Evolutionary conservation across 2,888 invertebrate genomes (phyloP), one percentile per base, ranked within the genome.

Genomic region (Plebejus argus): DNA sequence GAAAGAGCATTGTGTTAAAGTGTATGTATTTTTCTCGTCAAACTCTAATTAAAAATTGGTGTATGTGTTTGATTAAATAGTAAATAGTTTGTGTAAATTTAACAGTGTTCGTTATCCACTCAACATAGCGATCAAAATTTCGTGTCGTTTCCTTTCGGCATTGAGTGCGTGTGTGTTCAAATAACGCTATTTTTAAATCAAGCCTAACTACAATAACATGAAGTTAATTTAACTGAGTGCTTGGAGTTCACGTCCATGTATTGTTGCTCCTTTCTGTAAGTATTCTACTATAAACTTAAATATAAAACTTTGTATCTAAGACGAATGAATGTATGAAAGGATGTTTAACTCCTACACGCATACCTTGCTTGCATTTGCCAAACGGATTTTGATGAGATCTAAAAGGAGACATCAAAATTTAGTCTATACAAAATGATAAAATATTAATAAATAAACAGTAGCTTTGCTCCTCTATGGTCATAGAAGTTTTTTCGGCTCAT

Each of bases 261-360:
- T 92, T 94, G 94, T 94, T 94, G 94, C 86, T 94, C 94, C 81
- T 92, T 94, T 85, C 92, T 94, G 94, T 94, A 85, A 94, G 94
- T 94, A 86, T 83, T 81, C 15, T 79, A 78, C 78, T 23, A n/a
- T n/a, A n/a, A 66, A 79, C 76, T 66, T 79, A 76, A 75, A 78
- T 76, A 76, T 79, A 66, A 28, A 53, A 53, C 18, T 49, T 49
- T 53, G 18, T 18, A 28, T 28, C 28, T 28, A 18, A 53, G 18
- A 53, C 18, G 53, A 53, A 18, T 53, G 18, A 53, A 53, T 53
- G 53, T 18, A 53, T 53, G 1, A 5, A 53, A 53, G 15, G 53
- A 53, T 53, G 76, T 72, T 61, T 77, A 74, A 39, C 70, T 79
- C 28, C n/a, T 28, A 56, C 28, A 70, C 35, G 75, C 58, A 28